phyloP scores from a whole-genome alignment of 1,140 invertebrate species.

The Cryptotermes secundus region DNA sequence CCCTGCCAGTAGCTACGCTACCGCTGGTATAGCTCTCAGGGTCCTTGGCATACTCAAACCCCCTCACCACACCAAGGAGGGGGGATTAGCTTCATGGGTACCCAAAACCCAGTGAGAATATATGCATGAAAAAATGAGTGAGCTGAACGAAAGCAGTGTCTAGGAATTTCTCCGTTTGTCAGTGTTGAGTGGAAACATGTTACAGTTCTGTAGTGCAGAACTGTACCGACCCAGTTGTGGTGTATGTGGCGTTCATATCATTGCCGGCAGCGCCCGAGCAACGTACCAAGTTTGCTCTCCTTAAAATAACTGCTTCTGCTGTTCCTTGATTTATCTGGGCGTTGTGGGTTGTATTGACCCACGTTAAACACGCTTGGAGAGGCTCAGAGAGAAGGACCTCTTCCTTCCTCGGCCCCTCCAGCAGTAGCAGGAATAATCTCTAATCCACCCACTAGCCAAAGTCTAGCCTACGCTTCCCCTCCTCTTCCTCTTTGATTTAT shows the following conservation, averaged over 20 bases:
- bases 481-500: background rate
- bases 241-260: background rate
- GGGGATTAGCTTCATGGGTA: too few relatives aligned
- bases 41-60: too few relatives aligned
- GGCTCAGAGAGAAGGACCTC: background rate
- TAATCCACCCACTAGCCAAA: background rate
- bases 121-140: too few relatives aligned
- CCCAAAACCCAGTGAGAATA: too few relatives aligned
- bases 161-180: too few relatives aligned
- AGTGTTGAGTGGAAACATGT: too few relatives aligned
- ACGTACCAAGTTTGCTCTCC: background rate
- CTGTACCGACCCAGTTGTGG: background rate
- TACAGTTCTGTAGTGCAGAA: too few relatives aligned
- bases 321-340: constrained; percentile 7
- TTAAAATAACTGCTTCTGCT: background rate
- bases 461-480: background rate
- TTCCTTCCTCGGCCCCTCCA: background rate
- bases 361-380: background rate
- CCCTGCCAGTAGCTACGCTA: too few relatives aligned
- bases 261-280: background rate
- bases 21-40: too few relatives aligned
- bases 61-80: too few relatives aligned
- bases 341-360: background rate
- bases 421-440: background rate
- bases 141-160: too few relatives aligned